These are phyloP conservation scores for Tretioscincus oriximinensis DNA, from an alignment of 2,113 vertebrate species.

Conservation along the genomic window DNA sequence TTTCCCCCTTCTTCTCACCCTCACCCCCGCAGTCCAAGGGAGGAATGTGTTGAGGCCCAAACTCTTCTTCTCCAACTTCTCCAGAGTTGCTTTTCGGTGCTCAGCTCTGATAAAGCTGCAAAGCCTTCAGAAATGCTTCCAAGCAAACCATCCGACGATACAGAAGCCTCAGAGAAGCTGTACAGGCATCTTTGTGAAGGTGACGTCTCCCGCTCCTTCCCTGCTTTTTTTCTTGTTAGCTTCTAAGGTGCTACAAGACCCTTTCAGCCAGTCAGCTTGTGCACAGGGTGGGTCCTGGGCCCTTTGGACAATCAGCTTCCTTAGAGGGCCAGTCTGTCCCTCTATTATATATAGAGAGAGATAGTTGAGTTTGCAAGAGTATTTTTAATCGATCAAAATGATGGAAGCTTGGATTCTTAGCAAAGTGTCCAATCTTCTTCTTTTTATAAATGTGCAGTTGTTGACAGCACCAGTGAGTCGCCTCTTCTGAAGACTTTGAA, in stretches of 20 bases:
- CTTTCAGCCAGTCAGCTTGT: too few relatives aligned
- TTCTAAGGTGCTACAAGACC: too few relatives aligned
- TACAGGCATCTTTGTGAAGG: constrained; percentile 88
- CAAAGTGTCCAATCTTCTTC: background rate
- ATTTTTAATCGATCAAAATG: too few relatives aligned
- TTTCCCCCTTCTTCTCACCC: background rate
- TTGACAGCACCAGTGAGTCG: constrained; percentile 80
- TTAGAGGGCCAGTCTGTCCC: too few relatives aligned
- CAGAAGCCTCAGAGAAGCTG: constrained; percentile 80
- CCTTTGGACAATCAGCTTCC: too few relatives aligned
- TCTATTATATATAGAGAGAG: too few relatives aligned
- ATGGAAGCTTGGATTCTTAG: background rate
- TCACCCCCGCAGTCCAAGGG: constrained; percentile 75
- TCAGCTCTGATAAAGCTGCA: constrained; percentile 72
- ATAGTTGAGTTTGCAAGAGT: too few relatives aligned
- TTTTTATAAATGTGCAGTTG: constrained; percentile 76
- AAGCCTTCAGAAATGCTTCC: constrained; percentile 50
- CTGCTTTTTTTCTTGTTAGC: too few relatives aligned
- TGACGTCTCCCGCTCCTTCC: constrained; percentile 54
- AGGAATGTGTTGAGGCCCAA: constrained; percentile 85
- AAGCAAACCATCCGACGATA: constrained; percentile 56
- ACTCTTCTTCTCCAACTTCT: constrained; percentile 89
- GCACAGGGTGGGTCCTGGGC: too few relatives aligned
- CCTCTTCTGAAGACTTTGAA: constrained; percentile 77
- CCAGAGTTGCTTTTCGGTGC: constrained; percentile 89